Evolutionary conservation across 2,797 vertebrate genomes (phyloP), one percentile per base, ranked within the genome.

Genomic region (Periophthalmus magnuspinnatus): DNA sequence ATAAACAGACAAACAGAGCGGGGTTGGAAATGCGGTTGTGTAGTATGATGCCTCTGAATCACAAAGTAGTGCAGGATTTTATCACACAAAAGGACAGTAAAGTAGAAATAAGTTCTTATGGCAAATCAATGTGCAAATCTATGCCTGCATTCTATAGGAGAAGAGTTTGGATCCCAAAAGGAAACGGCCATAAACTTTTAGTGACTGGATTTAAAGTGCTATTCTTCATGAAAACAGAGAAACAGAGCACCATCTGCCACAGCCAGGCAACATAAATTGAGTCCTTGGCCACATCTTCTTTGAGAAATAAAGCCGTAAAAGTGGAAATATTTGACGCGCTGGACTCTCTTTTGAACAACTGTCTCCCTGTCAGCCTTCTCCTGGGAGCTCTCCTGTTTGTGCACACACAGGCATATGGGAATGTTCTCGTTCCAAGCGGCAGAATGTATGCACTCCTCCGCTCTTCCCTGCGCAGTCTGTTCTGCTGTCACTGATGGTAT

Each of bases 401-500:
- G 63, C 82, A 75, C 75, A 77, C 79, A 77, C 56, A 71, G 65
- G 68, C 84, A 89, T 80, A 82, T 82, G 76, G 67, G 63, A 70
- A 63, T 36, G 65, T 81, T 75, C 71, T 74, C 33, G 52, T 78
- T 80, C 65, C 57, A 67, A 71, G 28, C 67, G 48, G 87, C 55
- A 63, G 75, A 67, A 81, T 60, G 56, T 57, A 67, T 67, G 78
- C 83, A 61, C 68, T 65, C 24, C 45, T 28, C 47, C 74, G n/a
- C 77, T 72, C 32, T 57, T 68, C 41, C 68, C 76, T 77, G 67
- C 75, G 75, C 65, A 24, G 71, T 68, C 59, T 74, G 83, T 77
- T 81, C 69, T 82, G 63, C 67, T 77, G 69, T 87, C 82, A 74
- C 68, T 73, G 75, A 76, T 81, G 81, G 76, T 74, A 79, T 88